Evolutionary conservation across 2,113 vertebrate species (phyloP).

Genomic region (Bucco capensis): DNA sequence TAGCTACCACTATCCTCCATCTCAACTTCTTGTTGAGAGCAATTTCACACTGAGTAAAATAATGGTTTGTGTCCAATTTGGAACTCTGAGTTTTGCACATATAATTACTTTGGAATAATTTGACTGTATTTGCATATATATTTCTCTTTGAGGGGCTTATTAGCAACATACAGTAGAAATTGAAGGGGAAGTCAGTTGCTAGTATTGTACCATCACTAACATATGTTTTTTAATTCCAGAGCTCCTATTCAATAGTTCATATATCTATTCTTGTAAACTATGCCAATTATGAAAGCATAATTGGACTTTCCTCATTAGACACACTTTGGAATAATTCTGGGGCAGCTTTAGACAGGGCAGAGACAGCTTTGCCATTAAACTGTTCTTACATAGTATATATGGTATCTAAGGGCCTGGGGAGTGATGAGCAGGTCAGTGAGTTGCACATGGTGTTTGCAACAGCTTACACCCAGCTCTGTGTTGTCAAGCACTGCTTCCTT

Average conservation of each 20-base stretch:
- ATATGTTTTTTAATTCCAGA: not conserved
- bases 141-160: not conserved
- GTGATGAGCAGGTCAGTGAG: not conserved
- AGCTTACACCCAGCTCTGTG: not conserved
- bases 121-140: not conserved
- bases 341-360: not conserved
- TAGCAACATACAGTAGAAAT: not conserved
- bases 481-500: not conserved
- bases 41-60: not conserved
- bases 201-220: not conserved
- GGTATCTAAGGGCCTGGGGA: not conserved
- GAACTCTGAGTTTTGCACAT: not conserved
- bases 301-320: not conserved
- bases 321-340: not conserved
- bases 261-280: not conserved
- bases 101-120: not conserved
- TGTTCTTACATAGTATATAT: not conserved
- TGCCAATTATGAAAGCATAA: not conserved
- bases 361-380: not conserved
- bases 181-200: not conserved
- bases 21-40: not conserved
- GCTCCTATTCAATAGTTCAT: not conserved
- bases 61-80: accelerated
- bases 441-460: not conserved
- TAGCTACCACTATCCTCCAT: not conserved